These are phyloP conservation scores for Mythimna albipuncta DNA, from an alignment of 2,888 invertebrate genomes.

Conservation along the genomic window DNA sequence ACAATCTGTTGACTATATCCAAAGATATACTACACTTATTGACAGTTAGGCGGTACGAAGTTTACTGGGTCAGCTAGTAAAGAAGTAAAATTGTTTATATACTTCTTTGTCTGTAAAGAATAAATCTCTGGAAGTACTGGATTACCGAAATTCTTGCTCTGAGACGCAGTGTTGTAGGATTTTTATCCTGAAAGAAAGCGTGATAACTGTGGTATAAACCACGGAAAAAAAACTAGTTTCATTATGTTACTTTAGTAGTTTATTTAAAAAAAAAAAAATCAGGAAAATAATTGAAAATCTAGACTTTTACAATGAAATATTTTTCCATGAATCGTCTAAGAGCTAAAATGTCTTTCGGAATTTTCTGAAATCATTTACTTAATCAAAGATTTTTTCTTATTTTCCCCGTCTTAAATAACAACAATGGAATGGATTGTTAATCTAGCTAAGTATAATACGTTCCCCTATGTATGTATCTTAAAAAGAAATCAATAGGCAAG, in stretches of 20 bases:
- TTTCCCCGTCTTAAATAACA: not conserved
- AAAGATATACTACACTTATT: no score
- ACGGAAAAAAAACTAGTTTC: no score
- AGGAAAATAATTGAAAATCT: not conserved
- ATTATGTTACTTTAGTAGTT: no score
- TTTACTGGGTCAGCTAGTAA: no score
- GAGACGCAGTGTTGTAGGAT: not conserved
- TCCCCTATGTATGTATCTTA: not conserved
- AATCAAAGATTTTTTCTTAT: not conserved
- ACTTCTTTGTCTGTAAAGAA: not conserved
- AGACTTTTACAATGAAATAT: not conserved
- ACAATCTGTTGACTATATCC: no score
- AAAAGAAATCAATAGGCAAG: constrained; percentile 9
- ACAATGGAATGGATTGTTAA: constrained; percentile 20
- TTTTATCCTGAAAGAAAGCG: no score
- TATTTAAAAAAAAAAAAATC: no score
- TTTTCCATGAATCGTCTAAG: no score
- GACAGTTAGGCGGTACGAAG: no score
- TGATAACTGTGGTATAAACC: no score
- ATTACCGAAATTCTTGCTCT: no score
- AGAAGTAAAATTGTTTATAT: not conserved
- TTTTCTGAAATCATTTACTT: not conserved
- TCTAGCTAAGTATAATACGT: constrained; percentile 7
- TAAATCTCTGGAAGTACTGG: not conserved
- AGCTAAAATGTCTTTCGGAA: not conserved